A percentile compares a stretch with the other conserved stretches of the same genome.
Conservation (phyloP, 2,113 vertebrate species). For the Spea bombifrons region DNA sequence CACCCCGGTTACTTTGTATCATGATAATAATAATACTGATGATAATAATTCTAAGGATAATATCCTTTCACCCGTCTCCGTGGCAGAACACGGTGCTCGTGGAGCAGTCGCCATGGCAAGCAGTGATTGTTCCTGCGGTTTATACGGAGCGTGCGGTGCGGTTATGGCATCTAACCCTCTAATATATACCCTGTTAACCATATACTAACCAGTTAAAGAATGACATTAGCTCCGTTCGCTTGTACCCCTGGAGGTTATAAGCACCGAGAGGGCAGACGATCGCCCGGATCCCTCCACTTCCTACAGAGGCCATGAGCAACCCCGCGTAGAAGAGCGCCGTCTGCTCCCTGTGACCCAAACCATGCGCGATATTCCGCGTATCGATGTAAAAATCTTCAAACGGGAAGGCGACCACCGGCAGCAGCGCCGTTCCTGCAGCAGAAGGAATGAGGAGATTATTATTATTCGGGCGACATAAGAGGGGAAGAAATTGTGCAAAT, state of each 20-base stretch:
- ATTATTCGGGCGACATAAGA: too few relatives aligned
- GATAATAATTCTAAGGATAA: too few relatives aligned
- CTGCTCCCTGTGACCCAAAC: constrained; percentile 66
- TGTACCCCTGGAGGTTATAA: constrained; percentile 69
- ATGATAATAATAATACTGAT: too few relatives aligned
- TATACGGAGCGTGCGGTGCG: too few relatives aligned
- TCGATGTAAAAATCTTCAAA: constrained; percentile 82
- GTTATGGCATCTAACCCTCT: too few relatives aligned
- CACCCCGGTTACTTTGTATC: too few relatives aligned
- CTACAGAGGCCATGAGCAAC: constrained; percentile 74
- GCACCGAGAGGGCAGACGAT: constrained; percentile 76
- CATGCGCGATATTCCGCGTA: constrained; percentile 66
- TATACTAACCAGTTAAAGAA: constrained; percentile 86
- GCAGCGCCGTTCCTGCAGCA: constrained; percentile 75
- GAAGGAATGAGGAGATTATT: not conserved
- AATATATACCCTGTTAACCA: too few relatives aligned
- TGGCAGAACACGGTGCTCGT: too few relatives aligned
- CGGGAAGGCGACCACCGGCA: constrained; percentile 84
- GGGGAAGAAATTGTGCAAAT: too few relatives aligned
- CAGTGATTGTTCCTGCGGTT: too few relatives aligned
- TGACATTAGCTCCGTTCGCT: constrained; percentile 69
- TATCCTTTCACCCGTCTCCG: too few relatives aligned
- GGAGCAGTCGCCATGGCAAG: too few relatives aligned
- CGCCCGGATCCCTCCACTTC: constrained; percentile 81
- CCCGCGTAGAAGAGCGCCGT: constrained; percentile 76